phyloP scores from a whole-genome alignment of 1,140 invertebrate genomes.

The Aphis gossypii region DNA sequence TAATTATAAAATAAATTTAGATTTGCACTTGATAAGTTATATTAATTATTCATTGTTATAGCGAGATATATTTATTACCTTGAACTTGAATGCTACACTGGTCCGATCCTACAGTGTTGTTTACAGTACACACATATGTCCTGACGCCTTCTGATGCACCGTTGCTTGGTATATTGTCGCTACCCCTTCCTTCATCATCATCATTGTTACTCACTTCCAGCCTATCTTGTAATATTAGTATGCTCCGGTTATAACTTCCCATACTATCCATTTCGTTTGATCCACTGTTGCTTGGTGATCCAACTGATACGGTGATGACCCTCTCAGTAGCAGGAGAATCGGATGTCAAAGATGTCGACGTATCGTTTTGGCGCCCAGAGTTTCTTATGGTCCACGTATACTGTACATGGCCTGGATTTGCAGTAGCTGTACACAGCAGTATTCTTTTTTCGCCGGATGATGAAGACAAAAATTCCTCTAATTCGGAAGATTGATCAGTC shows the following conservation, averaged over 20 bases:
- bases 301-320: neutral
- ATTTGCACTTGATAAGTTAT: neutral
- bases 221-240: slow-evolving; percentile 9
- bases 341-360: slow-evolving; percentile 67
- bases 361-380: slow-evolving; percentile 80
- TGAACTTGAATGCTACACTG: slow-evolving; percentile 44
- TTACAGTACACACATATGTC: slow-evolving; percentile 83
- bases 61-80: neutral
- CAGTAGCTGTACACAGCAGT: slow-evolving; percentile 79
- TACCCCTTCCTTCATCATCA: neutral
- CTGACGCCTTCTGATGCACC: slow-evolving; percentile 74
- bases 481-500: slow-evolving; percentile 60
- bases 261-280: neutral
- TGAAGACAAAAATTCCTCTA: slow-evolving; percentile 66
- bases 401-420: slow-evolving; percentile 81
- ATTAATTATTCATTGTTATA: neutral
- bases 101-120: slow-evolving; percentile 78
- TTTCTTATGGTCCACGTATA: slow-evolving; percentile 82
- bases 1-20: neutral
- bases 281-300: neutral
- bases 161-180: slow-evolving; percentile 65
- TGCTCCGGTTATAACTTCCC: neutral
- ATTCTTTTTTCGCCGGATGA: slow-evolving; percentile 70
- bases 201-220: slow-evolving; percentile 22
- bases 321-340: slow-evolving; percentile 20